These are phyloP conservation scores for Antheraea assamensis DNA, from an alignment of 2,888 invertebrate species.

Conservation along the genomic window DNA sequence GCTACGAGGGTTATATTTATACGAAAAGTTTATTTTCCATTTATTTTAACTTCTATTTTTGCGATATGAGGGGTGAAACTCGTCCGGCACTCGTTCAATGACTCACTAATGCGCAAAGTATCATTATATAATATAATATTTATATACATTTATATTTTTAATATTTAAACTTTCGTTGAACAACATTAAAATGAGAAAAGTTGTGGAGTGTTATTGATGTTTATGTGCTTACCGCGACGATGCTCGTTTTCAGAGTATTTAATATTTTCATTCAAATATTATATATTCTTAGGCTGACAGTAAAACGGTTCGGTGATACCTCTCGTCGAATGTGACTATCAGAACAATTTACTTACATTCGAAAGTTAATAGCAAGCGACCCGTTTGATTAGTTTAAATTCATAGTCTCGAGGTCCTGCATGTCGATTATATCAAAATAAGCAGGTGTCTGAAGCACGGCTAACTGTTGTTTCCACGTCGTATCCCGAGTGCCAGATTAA, in stretches of 20 bases:
- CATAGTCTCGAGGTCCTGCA: no score
- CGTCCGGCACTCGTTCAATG: constrained; percentile 71
- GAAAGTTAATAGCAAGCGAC: no score
- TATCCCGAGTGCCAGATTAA: no score
- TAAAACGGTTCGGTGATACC: no score
- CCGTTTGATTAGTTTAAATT: no score
- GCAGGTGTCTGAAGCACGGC: no score
- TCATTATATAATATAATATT: constrained; percentile 60
- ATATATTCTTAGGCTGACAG: no score
- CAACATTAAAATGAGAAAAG: constrained; percentile 80
- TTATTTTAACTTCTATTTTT: constrained; percentile 80
- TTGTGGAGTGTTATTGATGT: constrained; percentile 65
- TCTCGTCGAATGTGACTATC: no score
- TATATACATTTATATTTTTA: constrained; percentile 53
- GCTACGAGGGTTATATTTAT: constrained; percentile 82
- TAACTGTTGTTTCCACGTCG: no score
- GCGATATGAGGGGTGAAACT: constrained; percentile 73
- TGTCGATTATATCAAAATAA: no score
- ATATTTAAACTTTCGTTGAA: constrained; percentile 80
- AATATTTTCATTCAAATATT: not conserved
- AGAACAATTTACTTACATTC: no score
- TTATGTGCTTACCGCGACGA: constrained; percentile 23
- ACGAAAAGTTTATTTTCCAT: constrained; percentile 82
- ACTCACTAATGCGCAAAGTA: constrained; percentile 80
- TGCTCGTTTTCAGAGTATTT: not conserved